These are phyloP conservation scores for Podilymbus podiceps DNA, from an alignment of 2,113 vertebrate genomes.

Conservation along the genomic window DNA sequence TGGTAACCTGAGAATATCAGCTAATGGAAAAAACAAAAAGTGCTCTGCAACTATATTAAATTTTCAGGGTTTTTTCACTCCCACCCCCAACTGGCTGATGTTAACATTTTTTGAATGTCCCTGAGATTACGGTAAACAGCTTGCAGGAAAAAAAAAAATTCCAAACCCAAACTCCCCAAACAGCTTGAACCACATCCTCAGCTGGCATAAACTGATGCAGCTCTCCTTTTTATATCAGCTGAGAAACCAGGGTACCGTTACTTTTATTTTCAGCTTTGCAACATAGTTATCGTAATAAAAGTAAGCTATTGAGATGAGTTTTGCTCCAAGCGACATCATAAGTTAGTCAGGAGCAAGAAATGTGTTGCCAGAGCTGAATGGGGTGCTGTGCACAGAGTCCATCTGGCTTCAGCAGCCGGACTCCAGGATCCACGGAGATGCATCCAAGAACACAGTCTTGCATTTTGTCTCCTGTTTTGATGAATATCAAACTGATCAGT, in stretches of 20 bases:
- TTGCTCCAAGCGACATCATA: conserved; percentile 18
- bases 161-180: background rate
- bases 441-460: background rate
- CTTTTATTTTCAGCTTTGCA: conserved; percentile 22
- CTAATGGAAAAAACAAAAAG: conserved; percentile 63
- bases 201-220: background rate
- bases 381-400: background rate
- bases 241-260: background rate
- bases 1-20: conserved; percentile 55
- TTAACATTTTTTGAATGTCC: conserved; percentile 3
- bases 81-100: conserved; percentile 32
- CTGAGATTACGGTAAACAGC: conserved; percentile 1
- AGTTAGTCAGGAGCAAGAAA: conserved; percentile 12
- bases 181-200: background rate
- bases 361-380: background rate
- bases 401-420: background rate
- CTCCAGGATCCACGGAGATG: background rate
- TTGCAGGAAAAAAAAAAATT: background rate
- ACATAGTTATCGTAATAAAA: background rate
- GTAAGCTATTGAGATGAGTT: background rate
- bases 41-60: conserved; percentile 25
- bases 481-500: background rate
- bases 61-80: conserved; percentile 43
- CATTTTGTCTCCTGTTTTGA: background rate
- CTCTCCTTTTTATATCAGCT: background rate